Percentiles rank a stretch among this genome's conserved stretches.
These are phyloP conservation scores for Ophonus ardosiacus DNA, from an alignment of 2,888 invertebrate species.

Conservation along the genomic window DNA sequence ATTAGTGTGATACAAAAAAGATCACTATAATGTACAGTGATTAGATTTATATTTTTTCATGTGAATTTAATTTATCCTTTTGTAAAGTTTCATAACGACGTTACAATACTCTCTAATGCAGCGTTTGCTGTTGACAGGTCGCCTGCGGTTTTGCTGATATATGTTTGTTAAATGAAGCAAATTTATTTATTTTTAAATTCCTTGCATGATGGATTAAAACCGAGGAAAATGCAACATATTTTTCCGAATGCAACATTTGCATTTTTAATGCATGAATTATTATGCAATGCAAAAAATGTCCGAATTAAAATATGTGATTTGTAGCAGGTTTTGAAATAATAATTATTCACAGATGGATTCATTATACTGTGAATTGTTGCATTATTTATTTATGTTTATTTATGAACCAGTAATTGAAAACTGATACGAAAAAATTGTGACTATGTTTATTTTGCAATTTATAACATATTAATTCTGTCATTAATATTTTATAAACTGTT, in stretches of 20 bases:
- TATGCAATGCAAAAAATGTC: neutral
- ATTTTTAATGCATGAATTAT: slow-evolving; percentile 30
- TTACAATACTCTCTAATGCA: neutral
- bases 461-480: neutral
- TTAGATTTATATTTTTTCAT: neutral
- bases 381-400: neutral
- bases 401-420: neutral
- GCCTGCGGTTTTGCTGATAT: slow-evolving; percentile 32
- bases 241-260: slow-evolving; percentile 20
- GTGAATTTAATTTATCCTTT: neutral
- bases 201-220: slow-evolving; percentile 22
- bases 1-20: no score
- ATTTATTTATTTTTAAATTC: slow-evolving; percentile 55
- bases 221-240: slow-evolving; percentile 23
- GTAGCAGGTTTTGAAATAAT: neutral
- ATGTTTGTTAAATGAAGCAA: slow-evolving; percentile 42
- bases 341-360: neutral
- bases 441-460: neutral
- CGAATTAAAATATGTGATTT: slow-evolving; percentile 1
- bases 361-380: neutral
- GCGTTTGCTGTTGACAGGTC: slow-evolving; percentile 33
- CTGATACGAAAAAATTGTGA: neutral
- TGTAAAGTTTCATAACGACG: neutral
- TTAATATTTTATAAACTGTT: neutral
- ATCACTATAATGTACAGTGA: no score